Percentiles rank a stretch among this genome's conserved stretches.
Conservation (phyloP, 2,797 vertebrate genomes). For the Cynodonichthys magdalenae region DNA sequence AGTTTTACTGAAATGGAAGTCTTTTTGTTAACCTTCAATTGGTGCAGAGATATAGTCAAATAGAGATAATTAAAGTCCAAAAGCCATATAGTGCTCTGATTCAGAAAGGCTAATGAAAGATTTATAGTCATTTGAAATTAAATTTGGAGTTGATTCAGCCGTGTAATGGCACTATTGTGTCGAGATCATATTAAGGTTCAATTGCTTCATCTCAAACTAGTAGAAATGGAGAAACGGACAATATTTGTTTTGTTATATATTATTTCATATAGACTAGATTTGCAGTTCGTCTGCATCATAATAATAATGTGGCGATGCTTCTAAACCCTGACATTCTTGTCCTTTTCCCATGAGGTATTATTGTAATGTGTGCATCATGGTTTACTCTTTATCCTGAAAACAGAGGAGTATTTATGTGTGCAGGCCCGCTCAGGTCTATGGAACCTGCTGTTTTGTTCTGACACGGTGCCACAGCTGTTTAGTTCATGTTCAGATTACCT, state of each 20-base stretch:
- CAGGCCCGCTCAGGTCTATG: not conserved
- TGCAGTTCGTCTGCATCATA: slow-evolving; percentile 12
- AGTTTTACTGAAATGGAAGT: slow-evolving; percentile 49
- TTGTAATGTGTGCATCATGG: not conserved
- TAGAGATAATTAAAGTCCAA: slow-evolving; percentile 67
- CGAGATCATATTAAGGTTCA: slow-evolving; percentile 63
- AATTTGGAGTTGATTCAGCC: slow-evolving; percentile 54
- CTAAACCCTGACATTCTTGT: not conserved
- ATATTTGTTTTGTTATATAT: not conserved
- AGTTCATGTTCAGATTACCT: slow-evolving; percentile 9
- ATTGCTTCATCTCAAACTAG: slow-evolving; percentile 58
- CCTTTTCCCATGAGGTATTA: not conserved
- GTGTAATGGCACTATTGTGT: slow-evolving; percentile 45
- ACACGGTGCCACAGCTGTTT: not conserved
- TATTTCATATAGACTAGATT: slow-evolving; percentile 8
- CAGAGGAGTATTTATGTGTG: not conserved
- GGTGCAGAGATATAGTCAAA: slow-evolving; percentile 55
- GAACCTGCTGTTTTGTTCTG: slow-evolving; percentile 17
- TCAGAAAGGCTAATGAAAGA: slow-evolving; percentile 67
- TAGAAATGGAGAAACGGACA: slow-evolving; percentile 22
- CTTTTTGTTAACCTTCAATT: slow-evolving; percentile 63
- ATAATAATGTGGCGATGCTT: slow-evolving; percentile 9
- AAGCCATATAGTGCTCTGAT: slow-evolving; percentile 36
- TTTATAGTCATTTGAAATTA: slow-evolving; percentile 71
- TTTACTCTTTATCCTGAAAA: slow-evolving; percentile 4